phyloP scores from a whole-genome alignment of 2,113 vertebrate genomes.

The Strix uralensis region DNA sequence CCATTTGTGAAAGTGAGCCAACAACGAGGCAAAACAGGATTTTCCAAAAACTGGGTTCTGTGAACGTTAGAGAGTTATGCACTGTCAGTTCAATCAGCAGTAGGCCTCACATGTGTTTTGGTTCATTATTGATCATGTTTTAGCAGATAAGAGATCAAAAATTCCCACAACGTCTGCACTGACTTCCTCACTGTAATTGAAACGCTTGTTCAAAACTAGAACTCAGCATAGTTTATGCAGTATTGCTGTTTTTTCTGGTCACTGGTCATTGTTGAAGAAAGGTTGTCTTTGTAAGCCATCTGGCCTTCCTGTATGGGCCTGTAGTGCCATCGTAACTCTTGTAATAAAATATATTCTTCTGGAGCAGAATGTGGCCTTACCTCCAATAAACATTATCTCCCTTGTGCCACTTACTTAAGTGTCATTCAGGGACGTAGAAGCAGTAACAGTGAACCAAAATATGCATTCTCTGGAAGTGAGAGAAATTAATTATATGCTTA shows the following conservation, averaged over 20 bases:
- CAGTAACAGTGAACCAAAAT: not conserved
- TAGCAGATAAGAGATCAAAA: not conserved
- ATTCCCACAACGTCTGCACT: not conserved
- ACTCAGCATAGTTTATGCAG: not conserved
- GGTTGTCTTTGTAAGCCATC: not conserved
- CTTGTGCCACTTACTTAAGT: not conserved
- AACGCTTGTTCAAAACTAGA: not conserved
- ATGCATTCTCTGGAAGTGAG: not conserved
- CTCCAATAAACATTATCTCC: not conserved
- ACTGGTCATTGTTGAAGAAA: not conserved
- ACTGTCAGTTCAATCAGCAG: not conserved
- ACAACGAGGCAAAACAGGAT: not conserved
- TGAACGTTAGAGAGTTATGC: not conserved
- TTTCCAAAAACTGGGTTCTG: not conserved
- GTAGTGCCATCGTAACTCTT: not conserved
- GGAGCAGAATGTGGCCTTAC: not conserved
- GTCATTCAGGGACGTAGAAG: not conserved
- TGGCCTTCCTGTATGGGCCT: not conserved
- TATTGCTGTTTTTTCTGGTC: not conserved
- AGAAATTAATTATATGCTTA: not conserved
- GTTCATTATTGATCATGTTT: not conserved
- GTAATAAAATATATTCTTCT: not conserved
- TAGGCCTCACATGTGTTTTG: not conserved
- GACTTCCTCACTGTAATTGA: not conserved
- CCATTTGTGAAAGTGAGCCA: constrained; percentile 5